Evolutionary conservation across 1,140 invertebrate genomes (phyloP), one percentile per base, ranked within the genome.

Genomic region (Cydia amplana): DNA sequence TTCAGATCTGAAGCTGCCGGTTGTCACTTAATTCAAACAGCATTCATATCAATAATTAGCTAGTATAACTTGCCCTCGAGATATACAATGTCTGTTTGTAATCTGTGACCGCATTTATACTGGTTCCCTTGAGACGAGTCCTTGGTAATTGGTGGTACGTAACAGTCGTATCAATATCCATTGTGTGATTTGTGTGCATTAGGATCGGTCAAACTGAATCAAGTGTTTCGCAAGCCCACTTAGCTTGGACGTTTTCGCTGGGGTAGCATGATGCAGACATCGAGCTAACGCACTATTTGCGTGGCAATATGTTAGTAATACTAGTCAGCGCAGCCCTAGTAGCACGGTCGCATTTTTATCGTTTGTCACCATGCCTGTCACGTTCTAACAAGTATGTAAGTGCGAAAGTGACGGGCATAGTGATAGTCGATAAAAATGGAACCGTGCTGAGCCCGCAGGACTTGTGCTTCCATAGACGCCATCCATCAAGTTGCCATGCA

Each of bases 221-320:
- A 72, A 67, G 51, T 63, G 78, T 87, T 83, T 82, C 78, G 80
- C 83, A 85, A 83, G 78, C 74, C 79, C 82, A 83, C 83, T 84
- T 81, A 84, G 77, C 75, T 40, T 70, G 36, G 28, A 70, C 65
- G 65, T 40, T 51, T 67, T 70, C 4, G 28, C 65, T 16, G 65
- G 36, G 7, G 5, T 36, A 70, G 32, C 65, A 70, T 70, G 28
- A 18, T 70, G 25, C 25, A 25, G 16, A 18, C 20, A 60, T 60
- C 16, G n/a, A 6, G 49, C 6, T 7, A n/a, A 4, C 0, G n/a
- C 4, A 18, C 49, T 49, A 12, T 14, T 14, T 36, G 32, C 32
- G 32, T 7, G 7, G 6, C 7, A 36, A 36, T 43, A 43, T 43
- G 12, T 43, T 4, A 10, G 1, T 43, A 14, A 14, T 14, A 43